Evolutionary conservation across 2,888 invertebrate genomes (phyloP).

Genomic region (Tetragonisca angustula): DNA sequence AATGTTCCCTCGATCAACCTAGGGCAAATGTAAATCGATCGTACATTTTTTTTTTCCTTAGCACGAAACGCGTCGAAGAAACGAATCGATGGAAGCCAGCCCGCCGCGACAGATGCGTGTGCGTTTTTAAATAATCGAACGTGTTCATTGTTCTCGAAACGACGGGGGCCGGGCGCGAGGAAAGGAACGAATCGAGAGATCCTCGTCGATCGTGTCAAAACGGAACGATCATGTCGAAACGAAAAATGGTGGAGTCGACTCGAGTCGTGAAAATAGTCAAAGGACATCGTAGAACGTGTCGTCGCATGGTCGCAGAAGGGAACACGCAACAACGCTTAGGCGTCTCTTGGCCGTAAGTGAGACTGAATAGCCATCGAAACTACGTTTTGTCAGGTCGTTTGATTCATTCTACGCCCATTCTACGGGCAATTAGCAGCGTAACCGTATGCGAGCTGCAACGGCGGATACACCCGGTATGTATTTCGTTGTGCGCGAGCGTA

Average conservation of each 20-base stretch:
- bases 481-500: constrained; percentile 8
- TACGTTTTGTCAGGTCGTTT: constrained; percentile 68
- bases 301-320: not conserved
- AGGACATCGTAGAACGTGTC: not conserved
- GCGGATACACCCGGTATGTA: constrained; percentile 20
- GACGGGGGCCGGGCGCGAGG: not conserved
- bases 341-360: constrained; percentile 56
- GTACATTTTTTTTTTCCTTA: constrained; percentile 19
- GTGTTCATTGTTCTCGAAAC: constrained; percentile 32
- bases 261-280: too few relatives aligned
- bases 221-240: not conserved
- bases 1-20: constrained; percentile 19
- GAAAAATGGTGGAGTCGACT: not conserved
- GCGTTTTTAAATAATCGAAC: constrained; percentile 45
- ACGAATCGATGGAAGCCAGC: constrained; percentile 14
- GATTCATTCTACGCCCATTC: constrained; percentile 54
- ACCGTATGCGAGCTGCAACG: constrained; percentile 9
- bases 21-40: constrained; percentile 35
- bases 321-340: constrained; percentile 2
- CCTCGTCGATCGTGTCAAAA: not conserved
- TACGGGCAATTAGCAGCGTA: constrained; percentile 51
- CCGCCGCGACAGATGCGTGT: constrained; percentile 37
- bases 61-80: constrained; percentile 26
- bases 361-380: constrained; percentile 56
- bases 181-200: not conserved